A percentile compares a stretch with the other conserved stretches of the same genome.
phyloP scores from a whole-genome alignment of 2,888 invertebrate genomes.

The Chrysolina americana region DNA sequence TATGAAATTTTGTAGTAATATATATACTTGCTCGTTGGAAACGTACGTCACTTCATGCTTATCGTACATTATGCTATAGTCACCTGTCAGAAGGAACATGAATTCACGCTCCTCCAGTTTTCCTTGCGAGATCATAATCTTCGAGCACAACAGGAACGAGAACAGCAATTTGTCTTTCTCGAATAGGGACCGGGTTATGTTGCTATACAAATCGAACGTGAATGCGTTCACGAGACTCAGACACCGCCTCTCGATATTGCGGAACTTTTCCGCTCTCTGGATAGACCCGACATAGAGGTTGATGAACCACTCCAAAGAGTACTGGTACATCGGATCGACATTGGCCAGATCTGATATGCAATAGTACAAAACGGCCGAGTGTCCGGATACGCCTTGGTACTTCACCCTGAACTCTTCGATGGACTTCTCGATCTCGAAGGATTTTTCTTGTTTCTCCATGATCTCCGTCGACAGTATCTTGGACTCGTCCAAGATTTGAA shows the following conservation, averaged over 20 bases:
- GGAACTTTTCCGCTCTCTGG: constrained; percentile 80
- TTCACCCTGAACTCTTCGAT: constrained; percentile 84
- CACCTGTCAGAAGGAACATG: constrained; percentile 84
- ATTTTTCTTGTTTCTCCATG: constrained; percentile 84
- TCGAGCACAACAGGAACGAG: constrained; percentile 84
- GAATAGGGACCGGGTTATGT: constrained; percentile 87
- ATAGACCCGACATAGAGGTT: constrained; percentile 85
- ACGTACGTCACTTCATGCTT: too few species aligned
- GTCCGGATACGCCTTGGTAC: constrained; percentile 84
- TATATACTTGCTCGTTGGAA: too few species aligned
- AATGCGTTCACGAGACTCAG: constrained; percentile 82
- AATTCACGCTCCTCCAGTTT: constrained; percentile 76
- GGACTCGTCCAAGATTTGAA: constrained; percentile 89
- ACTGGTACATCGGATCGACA: constrained; percentile 92
- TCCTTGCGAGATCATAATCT: constrained; percentile 75
- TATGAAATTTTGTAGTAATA: too few species aligned
- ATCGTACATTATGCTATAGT: too few species aligned
- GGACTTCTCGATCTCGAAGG: constrained; percentile 82
- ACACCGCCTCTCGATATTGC: constrained; percentile 80
- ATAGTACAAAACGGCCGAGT: constrained; percentile 86
- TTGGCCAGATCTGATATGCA: constrained; percentile 87
- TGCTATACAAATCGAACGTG: constrained; percentile 84
- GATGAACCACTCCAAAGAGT: constrained; percentile 89
- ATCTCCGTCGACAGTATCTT: constrained; percentile 88
- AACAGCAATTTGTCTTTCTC: constrained; percentile 89